Percentiles rank a stretch among this genome's conserved stretches.
Conservation (phyloP, 2,888 invertebrate genomes). For the Ornithoptera alexandrae region DNA sequence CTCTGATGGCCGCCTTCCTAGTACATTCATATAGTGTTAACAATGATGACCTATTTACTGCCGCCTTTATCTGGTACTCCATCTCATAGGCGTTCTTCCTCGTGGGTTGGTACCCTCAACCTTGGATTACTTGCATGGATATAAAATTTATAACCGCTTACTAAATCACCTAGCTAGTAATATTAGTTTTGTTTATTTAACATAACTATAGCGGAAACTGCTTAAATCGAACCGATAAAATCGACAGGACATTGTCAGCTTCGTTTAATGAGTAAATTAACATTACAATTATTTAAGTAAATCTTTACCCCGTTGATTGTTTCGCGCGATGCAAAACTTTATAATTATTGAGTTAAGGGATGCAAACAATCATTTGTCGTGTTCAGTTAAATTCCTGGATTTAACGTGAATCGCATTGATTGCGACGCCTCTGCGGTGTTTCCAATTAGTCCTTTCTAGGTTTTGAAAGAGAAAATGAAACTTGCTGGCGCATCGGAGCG, state of each 20-base stretch:
- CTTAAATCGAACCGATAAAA: too few relatives aligned
- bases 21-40: too few relatives aligned
- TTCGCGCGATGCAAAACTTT: background rate
- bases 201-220: too few relatives aligned
- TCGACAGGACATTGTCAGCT: background rate
- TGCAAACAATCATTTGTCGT: slow-evolving; percentile 12
- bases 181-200: too few relatives aligned
- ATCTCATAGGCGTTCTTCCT: too few relatives aligned
- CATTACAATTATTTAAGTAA: background rate
- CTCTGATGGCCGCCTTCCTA: too few relatives aligned
- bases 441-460: slow-evolving; percentile 28
- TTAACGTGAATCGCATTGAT: slow-evolving; percentile 24
- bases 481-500: background rate
- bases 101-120: too few relatives aligned
- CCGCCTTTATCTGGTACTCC: too few relatives aligned
- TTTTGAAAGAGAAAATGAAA: slow-evolving; percentile 21
- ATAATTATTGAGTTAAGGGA: slow-evolving; percentile 13
- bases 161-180: too few relatives aligned
- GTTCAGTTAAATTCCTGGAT: slow-evolving; percentile 8
- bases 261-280: background rate
- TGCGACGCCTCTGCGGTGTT: slow-evolving; percentile 27
- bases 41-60: too few relatives aligned
- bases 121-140: too few relatives aligned
- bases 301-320: background rate
- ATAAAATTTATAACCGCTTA: too few relatives aligned